Evolutionary conservation across 2,888 invertebrate genomes (phyloP).

Genomic region (Graphium colonna): DNA sequence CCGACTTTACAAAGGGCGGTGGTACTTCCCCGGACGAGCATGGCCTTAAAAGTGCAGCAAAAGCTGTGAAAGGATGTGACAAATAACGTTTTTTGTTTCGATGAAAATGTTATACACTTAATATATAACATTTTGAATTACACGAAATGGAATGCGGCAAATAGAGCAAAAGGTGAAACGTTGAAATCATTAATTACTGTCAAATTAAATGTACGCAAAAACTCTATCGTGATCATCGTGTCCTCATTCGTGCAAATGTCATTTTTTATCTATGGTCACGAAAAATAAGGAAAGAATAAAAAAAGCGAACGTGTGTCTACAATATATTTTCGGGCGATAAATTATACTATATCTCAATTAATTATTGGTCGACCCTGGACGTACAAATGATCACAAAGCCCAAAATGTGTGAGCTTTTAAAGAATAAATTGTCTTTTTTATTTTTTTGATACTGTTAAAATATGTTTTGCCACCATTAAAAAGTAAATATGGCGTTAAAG

Average conservation of each 20-base stretch:
- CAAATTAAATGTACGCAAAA: constrained; percentile 45
- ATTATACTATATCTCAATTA: constrained; percentile 35
- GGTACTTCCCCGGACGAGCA: too few species aligned
- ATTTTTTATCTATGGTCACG: constrained; percentile 50
- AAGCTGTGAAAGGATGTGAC: too few species aligned
- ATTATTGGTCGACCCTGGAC: constrained; percentile 26
- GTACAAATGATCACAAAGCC: constrained; percentile 13
- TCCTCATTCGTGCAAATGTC: constrained; percentile 52
- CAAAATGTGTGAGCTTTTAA: constrained; percentile 6
- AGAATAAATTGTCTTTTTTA: background rate
- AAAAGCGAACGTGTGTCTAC: constrained; percentile 27
- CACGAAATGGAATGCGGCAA: background rate
- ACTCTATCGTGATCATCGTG: constrained; percentile 41
- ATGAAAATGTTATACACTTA: too few species aligned
- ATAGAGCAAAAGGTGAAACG: constrained; percentile 27
- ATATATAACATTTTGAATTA: background rate
- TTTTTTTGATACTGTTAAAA: too few species aligned
- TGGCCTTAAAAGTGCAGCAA: too few species aligned
- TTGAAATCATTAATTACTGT: constrained; percentile 50
- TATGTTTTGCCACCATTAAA: too few species aligned
- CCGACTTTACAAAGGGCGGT: too few species aligned
- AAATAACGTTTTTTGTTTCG: too few species aligned
- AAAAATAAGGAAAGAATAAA: constrained; percentile 31
- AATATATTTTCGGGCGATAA: constrained; percentile 9
- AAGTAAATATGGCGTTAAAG: too few species aligned